Evolutionary conservation across 2,888 invertebrate species (phyloP).

Genomic region (Zelleria hepariella): DNA sequence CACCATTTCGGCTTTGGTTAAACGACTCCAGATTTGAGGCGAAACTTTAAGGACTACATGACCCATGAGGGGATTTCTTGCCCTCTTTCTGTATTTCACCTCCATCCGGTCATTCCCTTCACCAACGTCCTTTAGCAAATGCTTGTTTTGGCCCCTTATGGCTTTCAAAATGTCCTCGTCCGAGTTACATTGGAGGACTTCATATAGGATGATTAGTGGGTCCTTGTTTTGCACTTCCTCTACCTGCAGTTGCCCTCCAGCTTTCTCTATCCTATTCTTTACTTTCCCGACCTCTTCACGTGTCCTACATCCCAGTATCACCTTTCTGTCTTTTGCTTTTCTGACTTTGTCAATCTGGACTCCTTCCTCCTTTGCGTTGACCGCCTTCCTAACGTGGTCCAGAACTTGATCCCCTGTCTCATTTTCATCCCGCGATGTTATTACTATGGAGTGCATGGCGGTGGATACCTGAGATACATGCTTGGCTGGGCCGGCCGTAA

Average conservation of each 20-base stretch:
- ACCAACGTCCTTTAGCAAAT: neutral
- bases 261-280: slow-evolving; percentile 5
- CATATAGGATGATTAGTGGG: slow-evolving; percentile 11
- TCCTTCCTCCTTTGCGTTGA: slow-evolving; percentile 9
- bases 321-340: slow-evolving; percentile 10
- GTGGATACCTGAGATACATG: too few relatives aligned
- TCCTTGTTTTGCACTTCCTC: slow-evolving; percentile 13
- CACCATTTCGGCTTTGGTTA: too few relatives aligned
- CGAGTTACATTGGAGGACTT: slow-evolving; percentile 8
- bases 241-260: slow-evolving; percentile 3
- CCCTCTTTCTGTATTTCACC: neutral
- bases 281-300: slow-evolving; percentile 8
- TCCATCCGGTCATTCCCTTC: neutral
- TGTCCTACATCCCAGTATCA: slow-evolving; percentile 6
- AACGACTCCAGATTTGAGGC: too few relatives aligned
- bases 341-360: slow-evolving; percentile 7
- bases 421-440: slow-evolving; percentile 8
- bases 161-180: slow-evolving; percentile 6
- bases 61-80: slow-evolving; percentile 4
- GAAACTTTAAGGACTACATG: slow-evolving; percentile 4
- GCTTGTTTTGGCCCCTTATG: slow-evolving; percentile 1
- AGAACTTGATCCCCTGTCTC: slow-evolving; percentile 6
- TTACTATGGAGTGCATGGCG: slow-evolving; percentile 8
- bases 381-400: slow-evolving; percentile 1
- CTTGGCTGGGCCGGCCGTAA: too few relatives aligned